A percentile compares a stretch with the other conserved stretches of the same genome.
These are phyloP conservation scores for Dufourea novaeangliae DNA, from an alignment of 1,140 invertebrate genomes.

Conservation along the genomic window DNA sequence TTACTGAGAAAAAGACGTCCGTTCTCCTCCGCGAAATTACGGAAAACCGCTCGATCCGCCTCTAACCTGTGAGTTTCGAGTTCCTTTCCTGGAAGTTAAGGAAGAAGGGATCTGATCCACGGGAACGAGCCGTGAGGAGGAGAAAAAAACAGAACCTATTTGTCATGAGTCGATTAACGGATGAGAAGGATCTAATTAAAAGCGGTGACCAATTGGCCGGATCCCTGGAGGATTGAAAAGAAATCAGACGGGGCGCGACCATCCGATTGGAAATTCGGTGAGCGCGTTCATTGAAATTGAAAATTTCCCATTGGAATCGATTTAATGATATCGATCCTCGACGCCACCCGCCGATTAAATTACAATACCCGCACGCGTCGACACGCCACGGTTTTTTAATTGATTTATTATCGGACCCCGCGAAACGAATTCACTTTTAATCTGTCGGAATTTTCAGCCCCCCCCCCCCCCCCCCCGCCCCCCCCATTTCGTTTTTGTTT, in stretches of 20 bases:
- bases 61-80: not conserved
- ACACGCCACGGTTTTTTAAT: conserved; percentile 44
- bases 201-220: conserved; percentile 13
- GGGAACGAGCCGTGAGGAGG: not conserved
- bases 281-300: conserved; percentile 28
- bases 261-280: conserved; percentile 9
- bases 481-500: not conserved
- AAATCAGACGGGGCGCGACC: conserved; percentile 15
- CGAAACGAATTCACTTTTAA: conserved; percentile 57
- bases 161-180: conserved; percentile 10
- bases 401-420: conserved; percentile 44
- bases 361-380: conserved; percentile 27
- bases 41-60: not conserved
- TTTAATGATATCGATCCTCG: conserved; percentile 13
- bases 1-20: conserved; percentile 35
- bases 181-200: conserved; percentile 5
- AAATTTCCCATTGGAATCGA: conserved; percentile 49
- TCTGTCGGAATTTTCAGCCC: not conserved
- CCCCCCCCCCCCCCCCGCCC: not conserved
- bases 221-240: conserved; percentile 23
- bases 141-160: conserved; percentile 7
- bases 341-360: conserved; percentile 33
- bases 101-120: too few species aligned
- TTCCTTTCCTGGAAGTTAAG: too few species aligned
- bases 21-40: not conserved